Conservation (phyloP, 1,140 invertebrate species). For the Drosophila mojavensis region DNA sequence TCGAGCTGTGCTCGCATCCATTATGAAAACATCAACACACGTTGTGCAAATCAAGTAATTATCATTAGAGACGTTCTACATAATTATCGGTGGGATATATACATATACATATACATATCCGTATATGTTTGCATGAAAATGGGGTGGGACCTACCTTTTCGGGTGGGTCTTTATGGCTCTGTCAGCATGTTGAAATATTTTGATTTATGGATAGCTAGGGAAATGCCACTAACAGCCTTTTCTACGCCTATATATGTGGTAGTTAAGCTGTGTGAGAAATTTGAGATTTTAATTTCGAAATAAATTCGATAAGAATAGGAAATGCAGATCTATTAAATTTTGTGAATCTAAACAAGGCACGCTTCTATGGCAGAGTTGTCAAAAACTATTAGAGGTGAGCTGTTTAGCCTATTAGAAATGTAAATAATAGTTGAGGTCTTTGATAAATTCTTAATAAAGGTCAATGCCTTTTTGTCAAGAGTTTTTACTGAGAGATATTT, state of each 20-base stretch:
- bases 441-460: too few species aligned
- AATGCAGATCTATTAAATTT: not conserved
- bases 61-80: constrained; percentile 68
- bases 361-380: not conserved
- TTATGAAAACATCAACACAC: constrained; percentile 80
- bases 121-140: too few species aligned
- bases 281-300: constrained; percentile 5
- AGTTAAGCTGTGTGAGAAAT: constrained; percentile 47
- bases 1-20: constrained; percentile 44
- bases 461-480: too few species aligned
- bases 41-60: constrained; percentile 80
- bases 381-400: too few species aligned
- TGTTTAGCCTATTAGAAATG: too few species aligned
- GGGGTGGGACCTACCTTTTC: constrained; percentile 34
- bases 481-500: too few species aligned
- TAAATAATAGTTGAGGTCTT: too few species aligned
- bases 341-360: not conserved
- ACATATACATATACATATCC: not conserved
- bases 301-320: not conserved
- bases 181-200: constrained; percentile 49
- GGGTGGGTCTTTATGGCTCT: constrained; percentile 33
- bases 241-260: constrained; percentile 1
- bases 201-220: constrained; percentile 40
- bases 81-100: constrained; percentile 64
- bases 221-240: constrained; percentile 16